Evolutionary conservation across 1,140 invertebrate genomes (phyloP).

Genomic region (Delia radicum): DNA sequence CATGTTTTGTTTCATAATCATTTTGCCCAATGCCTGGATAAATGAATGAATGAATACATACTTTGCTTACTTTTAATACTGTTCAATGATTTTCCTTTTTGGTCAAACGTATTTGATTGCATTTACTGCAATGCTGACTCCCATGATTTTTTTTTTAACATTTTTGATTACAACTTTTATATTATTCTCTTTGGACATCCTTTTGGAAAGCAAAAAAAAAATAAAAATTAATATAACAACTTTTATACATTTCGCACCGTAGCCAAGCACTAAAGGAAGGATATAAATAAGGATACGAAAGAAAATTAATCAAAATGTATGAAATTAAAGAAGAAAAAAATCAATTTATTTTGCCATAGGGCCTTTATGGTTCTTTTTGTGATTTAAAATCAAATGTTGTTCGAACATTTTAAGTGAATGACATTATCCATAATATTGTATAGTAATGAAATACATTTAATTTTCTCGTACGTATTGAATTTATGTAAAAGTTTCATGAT

Average conservation of each 20-base stretch:
- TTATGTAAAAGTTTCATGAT: neutral
- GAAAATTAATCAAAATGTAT: conserved; percentile 11
- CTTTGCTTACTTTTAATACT: conserved; percentile 11
- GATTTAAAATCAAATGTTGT: neutral
- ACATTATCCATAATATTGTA: neutral
- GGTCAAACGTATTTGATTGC: conserved; percentile 5
- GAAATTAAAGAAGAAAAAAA: neutral
- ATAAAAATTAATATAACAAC: neutral
- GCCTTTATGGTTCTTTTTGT: neutral
- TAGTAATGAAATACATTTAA: neutral
- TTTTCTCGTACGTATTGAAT: neutral
- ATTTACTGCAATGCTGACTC: neutral
- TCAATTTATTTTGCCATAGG: conserved; percentile 1
- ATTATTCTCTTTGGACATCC: neutral
- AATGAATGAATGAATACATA: neutral
- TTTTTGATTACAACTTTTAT: neutral
- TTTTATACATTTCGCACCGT: conserved; percentile 3
- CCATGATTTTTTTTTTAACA: neutral
- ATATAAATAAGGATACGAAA: neutral
- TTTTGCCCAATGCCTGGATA: neutral
- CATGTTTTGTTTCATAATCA: neutral
- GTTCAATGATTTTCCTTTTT: conserved; percentile 4
- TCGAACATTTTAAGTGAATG: neutral
- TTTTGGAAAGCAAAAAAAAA: too few species aligned
- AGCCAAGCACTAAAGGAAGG: neutral